phyloP scores from a whole-genome alignment of 1,140 invertebrate genomes.

The Antheraea pernyi region DNA sequence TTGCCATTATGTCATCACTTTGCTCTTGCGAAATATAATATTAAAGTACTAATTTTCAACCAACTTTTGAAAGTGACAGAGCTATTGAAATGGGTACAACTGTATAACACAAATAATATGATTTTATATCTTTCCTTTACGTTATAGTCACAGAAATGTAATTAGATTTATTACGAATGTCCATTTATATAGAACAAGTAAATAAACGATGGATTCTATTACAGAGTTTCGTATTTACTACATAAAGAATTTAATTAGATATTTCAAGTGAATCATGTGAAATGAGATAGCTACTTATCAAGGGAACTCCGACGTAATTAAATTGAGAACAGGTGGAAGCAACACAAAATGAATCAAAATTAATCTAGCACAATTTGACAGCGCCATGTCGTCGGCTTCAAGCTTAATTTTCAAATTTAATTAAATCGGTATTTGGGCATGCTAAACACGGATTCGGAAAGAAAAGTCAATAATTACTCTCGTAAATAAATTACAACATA shows the following conservation, averaged over 20 bases:
- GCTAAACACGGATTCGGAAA: not conserved
- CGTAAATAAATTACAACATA: not conserved
- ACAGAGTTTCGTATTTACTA: constrained; percentile 7
- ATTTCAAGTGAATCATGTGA: constrained; percentile 45
- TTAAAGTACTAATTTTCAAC: too few species aligned
- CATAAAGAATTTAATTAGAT: constrained; percentile 62
- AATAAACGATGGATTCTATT: not conserved
- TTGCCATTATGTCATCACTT: too few species aligned
- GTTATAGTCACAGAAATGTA: too few species aligned
- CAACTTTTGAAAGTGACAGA: too few species aligned
- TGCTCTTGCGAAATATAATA: too few species aligned
- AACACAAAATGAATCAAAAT: constrained; percentile 61
- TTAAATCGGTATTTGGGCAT: constrained; percentile 37
- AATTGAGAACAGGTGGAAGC: constrained; percentile 61
- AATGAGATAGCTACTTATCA: constrained; percentile 61
- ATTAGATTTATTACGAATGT: too few species aligned
- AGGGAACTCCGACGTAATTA: constrained; percentile 53
- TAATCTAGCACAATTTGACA: constrained; percentile 59
- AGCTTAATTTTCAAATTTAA: constrained; percentile 47
- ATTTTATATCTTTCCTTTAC: too few species aligned
- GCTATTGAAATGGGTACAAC: too few species aligned
- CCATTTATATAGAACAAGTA: too few species aligned
- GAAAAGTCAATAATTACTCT: not conserved
- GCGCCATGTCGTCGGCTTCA: constrained; percentile 37
- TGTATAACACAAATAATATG: too few species aligned